These are phyloP conservation scores for Zaprionus camerounensis DNA, from an alignment of 1,140 invertebrate species.

Conservation along the genomic window DNA sequence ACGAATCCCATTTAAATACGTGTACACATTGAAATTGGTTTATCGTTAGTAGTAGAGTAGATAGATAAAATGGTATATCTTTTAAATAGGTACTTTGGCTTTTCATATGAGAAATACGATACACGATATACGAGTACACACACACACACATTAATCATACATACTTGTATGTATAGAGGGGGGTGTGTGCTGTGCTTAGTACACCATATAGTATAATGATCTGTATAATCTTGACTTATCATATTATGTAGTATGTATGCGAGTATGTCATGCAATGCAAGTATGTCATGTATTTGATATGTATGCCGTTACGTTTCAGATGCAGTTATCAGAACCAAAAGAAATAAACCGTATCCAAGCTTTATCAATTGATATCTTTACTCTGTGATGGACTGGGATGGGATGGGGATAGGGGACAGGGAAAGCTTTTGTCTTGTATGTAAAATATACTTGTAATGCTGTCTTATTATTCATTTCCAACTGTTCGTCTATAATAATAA, in stretches of 20 bases:
- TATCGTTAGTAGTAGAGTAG: slow-evolving; percentile 54
- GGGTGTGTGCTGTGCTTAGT: background rate
- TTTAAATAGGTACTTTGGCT: slow-evolving; percentile 79
- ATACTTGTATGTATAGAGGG: background rate
- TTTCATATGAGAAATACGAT: slow-evolving; percentile 62
- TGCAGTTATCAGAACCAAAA: slow-evolving; percentile 39
- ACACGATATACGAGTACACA: background rate
- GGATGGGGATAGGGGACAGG: background rate
- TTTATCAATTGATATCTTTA: slow-evolving; percentile 19
- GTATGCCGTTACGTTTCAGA: slow-evolving; percentile 77
- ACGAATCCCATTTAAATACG: slow-evolving; percentile 27
- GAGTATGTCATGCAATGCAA: slow-evolving; percentile 49
- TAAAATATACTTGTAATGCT: slow-evolving; percentile 70
- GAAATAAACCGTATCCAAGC: slow-evolving; percentile 14
- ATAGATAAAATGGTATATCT: slow-evolving; percentile 69
- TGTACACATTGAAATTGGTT: slow-evolving; percentile 19
- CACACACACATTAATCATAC: background rate
- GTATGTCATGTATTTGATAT: slow-evolving; percentile 71
- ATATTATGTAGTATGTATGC: slow-evolving; percentile 46
- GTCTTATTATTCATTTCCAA: slow-evolving; percentile 33
- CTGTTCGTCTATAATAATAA: slow-evolving; percentile 47
- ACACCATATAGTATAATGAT: slow-evolving; percentile 27
- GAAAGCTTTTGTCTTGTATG: slow-evolving; percentile 41
- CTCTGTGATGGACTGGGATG: slow-evolving; percentile 5
- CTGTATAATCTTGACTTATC: slow-evolving; percentile 30